Conservation (phyloP, 92 coral and sea anemone genomes). For the Anthopleura xanthogrammica region DNA sequence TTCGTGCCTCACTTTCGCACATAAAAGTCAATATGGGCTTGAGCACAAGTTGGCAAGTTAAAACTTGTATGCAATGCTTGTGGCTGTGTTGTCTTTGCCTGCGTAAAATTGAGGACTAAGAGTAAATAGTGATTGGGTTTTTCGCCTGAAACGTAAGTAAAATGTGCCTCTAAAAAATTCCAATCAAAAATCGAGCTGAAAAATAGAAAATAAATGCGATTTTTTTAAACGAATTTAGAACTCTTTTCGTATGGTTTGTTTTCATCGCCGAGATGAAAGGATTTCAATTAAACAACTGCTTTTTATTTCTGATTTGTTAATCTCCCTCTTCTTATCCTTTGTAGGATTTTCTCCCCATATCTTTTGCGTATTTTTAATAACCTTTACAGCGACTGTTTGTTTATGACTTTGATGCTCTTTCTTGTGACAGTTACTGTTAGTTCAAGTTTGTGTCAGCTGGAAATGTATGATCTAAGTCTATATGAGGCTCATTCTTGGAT, state of each 20-base stretch:
- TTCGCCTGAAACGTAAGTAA: neutral
- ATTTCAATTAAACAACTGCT: too few species aligned
- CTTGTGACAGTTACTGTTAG: neutral
- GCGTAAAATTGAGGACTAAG: neutral
- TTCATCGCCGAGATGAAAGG: neutral
- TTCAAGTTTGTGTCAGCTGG: neutral
- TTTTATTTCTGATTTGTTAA: too few species aligned
- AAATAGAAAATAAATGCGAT: too few species aligned
- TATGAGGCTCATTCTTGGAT: too few species aligned
- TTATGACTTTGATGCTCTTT: neutral
- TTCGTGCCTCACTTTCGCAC: conserved; percentile 6
- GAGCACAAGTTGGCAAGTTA: neutral
- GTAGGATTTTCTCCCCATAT: neutral
- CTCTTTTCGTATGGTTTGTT: too few species aligned
- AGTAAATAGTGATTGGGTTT: neutral
- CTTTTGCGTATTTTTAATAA: neutral
- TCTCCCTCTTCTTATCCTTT: neutral
- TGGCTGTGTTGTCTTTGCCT: neutral
- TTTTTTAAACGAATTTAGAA: too few species aligned
- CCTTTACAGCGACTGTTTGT: neutral
- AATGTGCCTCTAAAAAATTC: neutral
- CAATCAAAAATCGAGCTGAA: too few species aligned
- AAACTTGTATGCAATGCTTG: neutral
- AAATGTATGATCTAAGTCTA: neutral
- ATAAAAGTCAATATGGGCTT: neutral